Percentiles rank a stretch among this genome's conserved stretches.
Evolutionary conservation across 1,140 invertebrate genomes (phyloP).

Genomic region (Drosophila burlai): DNA sequence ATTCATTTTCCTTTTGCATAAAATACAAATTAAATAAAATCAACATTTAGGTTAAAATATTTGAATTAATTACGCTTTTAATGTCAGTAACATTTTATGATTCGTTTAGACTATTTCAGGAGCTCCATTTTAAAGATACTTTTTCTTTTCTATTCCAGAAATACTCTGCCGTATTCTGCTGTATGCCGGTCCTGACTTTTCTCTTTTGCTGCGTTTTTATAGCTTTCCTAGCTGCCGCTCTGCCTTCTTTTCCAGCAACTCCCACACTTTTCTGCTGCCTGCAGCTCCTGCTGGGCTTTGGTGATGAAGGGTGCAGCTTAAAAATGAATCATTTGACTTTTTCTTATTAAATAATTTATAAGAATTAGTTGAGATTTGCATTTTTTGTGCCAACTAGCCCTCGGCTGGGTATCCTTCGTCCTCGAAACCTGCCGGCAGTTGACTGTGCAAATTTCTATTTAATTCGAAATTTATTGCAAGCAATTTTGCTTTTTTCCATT

Average conservation of each 20-base stretch:
- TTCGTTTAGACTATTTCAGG: background rate
- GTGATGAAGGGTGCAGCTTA: slow-evolving; percentile 82
- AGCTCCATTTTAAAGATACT: background rate
- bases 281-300: slow-evolving; percentile 72
- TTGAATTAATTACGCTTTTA: background rate
- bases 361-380: slow-evolving; percentile 84
- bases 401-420: slow-evolving; percentile 10
- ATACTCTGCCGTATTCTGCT: slow-evolving; percentile 23
- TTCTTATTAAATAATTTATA: slow-evolving; percentile 84
- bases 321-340: slow-evolving; percentile 84
- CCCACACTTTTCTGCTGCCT: slow-evolving; percentile 25
- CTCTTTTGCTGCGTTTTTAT: slow-evolving; percentile 50
- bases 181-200: slow-evolving; percentile 42
- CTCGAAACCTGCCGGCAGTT: slow-evolving; percentile 29
- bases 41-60: too few species aligned
- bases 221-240: slow-evolving; percentile 31
- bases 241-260: slow-evolving; percentile 46
- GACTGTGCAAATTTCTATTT: slow-evolving; percentile 78
- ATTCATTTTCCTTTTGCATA: background rate
- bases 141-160: slow-evolving; percentile 34
- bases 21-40: background rate
- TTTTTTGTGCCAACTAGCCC: slow-evolving; percentile 55
- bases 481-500: slow-evolving; percentile 55
- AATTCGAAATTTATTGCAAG: slow-evolving; percentile 81
- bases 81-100: background rate